Conservation (phyloP, 2,797 vertebrate genomes). For the Rhynchotus rufescens region DNA sequence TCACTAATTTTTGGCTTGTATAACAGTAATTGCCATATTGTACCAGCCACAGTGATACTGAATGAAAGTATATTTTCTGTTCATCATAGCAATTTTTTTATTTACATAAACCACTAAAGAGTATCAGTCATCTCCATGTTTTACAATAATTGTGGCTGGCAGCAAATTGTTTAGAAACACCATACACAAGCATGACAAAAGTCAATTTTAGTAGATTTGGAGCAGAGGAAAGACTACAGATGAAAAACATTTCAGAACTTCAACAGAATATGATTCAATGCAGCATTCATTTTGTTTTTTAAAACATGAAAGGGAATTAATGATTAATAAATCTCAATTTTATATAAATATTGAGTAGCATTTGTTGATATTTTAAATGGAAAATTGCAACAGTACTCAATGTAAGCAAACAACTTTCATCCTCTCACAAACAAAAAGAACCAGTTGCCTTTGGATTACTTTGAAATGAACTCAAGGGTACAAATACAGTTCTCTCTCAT, state of each 20-base stretch:
- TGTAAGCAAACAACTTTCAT: constrained; percentile 25
- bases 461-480: neutral
- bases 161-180: constrained; percentile 33
- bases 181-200: constrained; percentile 6
- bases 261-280: neutral
- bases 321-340: constrained; percentile 61
- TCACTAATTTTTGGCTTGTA: constrained; percentile 39
- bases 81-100: constrained; percentile 43
- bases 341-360: neutral
- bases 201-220: constrained; percentile 21
- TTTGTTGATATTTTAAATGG: constrained; percentile 53
- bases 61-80: constrained; percentile 57
- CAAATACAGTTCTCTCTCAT: neutral
- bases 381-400: neutral
- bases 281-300: neutral
- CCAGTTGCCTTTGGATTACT: constrained; percentile 6
- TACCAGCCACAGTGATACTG: constrained; percentile 25
- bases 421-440: constrained; percentile 23
- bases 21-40: constrained; percentile 47
- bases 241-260: constrained; percentile 10
- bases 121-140: constrained; percentile 7
- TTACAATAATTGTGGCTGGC: constrained; percentile 52
- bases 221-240: constrained; percentile 41
- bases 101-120: neutral
- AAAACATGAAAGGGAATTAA: constrained; percentile 8